phyloP scores from a whole-genome alignment of 2,888 invertebrate genomes.

The Toxonevra muliebris region DNA sequence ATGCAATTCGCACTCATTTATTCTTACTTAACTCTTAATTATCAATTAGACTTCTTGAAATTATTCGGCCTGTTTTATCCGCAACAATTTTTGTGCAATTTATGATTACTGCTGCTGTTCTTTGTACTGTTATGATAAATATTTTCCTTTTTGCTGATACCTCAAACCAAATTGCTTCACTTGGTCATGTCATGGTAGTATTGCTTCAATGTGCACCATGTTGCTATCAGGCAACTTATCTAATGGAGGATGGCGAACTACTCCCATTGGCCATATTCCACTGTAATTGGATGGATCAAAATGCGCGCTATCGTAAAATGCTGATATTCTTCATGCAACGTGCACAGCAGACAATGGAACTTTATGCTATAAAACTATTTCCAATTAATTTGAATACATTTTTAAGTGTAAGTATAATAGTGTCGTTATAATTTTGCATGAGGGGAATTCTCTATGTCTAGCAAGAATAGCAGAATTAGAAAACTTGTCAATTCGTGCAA shows the following conservation, averaged over 20 bases:
- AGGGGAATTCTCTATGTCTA: too few species aligned
- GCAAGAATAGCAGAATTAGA: too few species aligned
- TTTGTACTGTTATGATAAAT: constrained; percentile 40
- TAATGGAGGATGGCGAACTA: constrained; percentile 36
- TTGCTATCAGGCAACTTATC: constrained; percentile 40
- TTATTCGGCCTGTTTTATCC: too few species aligned
- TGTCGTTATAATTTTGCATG: too few species aligned
- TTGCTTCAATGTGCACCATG: constrained; percentile 38
- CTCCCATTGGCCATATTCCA: constrained; percentile 40
- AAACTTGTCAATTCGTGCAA: too few species aligned
- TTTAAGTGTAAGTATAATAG: constrained; percentile 45
- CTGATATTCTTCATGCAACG: too few species aligned
- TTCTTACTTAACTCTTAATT: too few species aligned
- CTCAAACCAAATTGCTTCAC: constrained; percentile 32
- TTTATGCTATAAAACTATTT: constrained; percentile 42
- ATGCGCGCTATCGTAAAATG: constrained; percentile 33
- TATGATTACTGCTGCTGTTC: constrained; percentile 36
- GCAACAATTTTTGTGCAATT: constrained; percentile 43
- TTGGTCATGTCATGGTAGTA: constrained; percentile 34
- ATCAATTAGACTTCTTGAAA: too few species aligned
- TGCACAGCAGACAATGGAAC: constrained; percentile 33
- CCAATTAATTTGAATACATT: constrained; percentile 44
- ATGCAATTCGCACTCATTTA: too few species aligned
- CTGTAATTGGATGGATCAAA: constrained; percentile 38
- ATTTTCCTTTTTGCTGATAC: constrained; percentile 39